phyloP scores from a whole-genome alignment of 2,113 vertebrate genomes.

The Fulica atra region DNA sequence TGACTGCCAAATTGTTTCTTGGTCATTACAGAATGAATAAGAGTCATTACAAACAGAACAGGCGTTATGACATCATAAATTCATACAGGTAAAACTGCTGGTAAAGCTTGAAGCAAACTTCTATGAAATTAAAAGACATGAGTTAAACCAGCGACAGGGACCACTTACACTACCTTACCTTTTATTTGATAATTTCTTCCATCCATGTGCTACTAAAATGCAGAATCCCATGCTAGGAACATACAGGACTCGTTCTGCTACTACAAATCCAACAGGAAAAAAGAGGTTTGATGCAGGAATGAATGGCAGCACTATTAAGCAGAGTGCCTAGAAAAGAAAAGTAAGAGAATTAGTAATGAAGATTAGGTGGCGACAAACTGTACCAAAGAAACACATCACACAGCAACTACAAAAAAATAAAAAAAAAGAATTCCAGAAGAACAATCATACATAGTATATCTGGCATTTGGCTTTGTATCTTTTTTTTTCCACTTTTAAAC shows the following conservation, averaged over 20 bases:
- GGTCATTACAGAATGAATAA: background rate
- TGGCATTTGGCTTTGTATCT: rapidly evolving
- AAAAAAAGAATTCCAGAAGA: background rate
- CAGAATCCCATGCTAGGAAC: slow-evolving; percentile 99
- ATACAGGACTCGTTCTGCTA: slow-evolving; percentile 95
- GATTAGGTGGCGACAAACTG: background rate
- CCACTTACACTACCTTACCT: slow-evolving; percentile 74
- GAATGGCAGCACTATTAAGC: slow-evolving; percentile 92
- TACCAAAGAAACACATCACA: background rate
- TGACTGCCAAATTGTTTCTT: background rate
- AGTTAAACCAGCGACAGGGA: background rate
- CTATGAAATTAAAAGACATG: background rate
- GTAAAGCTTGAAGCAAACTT: background rate
- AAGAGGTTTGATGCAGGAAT: slow-evolving; percentile 98
- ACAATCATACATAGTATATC: background rate
- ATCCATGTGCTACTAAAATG: slow-evolving; percentile 93
- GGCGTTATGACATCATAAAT: background rate
- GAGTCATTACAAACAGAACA: background rate
- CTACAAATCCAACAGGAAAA: slow-evolving; percentile 97
- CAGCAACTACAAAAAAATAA: background rate
- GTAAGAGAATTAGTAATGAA: background rate
- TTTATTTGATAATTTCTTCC: slow-evolving; percentile 85
- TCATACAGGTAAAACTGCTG: background rate
- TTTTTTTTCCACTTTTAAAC: background rate
- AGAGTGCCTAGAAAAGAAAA: slow-evolving; percentile 86